Base-by-base conservation (phyloP, 2,113 vertebrate species). In the Pluvialis apricaria region DNA sequence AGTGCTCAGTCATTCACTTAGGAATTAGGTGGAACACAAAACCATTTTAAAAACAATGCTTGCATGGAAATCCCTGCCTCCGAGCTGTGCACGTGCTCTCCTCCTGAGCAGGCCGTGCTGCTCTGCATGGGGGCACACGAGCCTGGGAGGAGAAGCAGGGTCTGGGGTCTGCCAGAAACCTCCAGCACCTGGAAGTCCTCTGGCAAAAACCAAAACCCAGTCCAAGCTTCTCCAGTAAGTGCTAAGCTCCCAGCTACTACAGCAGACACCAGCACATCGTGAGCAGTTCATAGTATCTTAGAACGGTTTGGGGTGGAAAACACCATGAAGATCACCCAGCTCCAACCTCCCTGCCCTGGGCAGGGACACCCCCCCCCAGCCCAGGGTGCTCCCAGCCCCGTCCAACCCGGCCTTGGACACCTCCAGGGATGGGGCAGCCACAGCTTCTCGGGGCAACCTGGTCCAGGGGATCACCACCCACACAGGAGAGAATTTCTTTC, bases 61-160 rank as follows among this genome's bases (percentile, higher is more conserved):
- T 7, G 49, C 7, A 3, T 38, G 13, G 4, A 22, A 60, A 24
- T 11, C 31, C 80, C 80, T 28, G 55, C 25, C 44, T 15, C 31
- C 0, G 2, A 21, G 13, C 5, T 1, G 31, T 31, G 28, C 2
- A 2, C 0, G 9, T 10, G 45, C 10, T 13, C 19, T 6, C 42
- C 52, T 47, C 54, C 73, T 1, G 55, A 76, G 73, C 32, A 29
- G n/a, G 19, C 51, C 8, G 8, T 6, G 47, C 44, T n/a, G 40
- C 65, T 14, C 25, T 2, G 60, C 45, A 12, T 4, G 44, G 52
- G 32, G 38, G 29, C 38, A 25, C 38, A 4, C 2, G 6, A 38
- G 29, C 34, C 47, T 3, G 2, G 15, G 36, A 32, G 65, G 25
- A 64, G 36, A 7, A 28, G 42, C 0, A 1, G 38, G 45, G 15